Percentiles rank a stretch among this genome's conserved stretches.
Conservation (phyloP, 2,113 vertebrate species). For the Caretta caretta region DNA sequence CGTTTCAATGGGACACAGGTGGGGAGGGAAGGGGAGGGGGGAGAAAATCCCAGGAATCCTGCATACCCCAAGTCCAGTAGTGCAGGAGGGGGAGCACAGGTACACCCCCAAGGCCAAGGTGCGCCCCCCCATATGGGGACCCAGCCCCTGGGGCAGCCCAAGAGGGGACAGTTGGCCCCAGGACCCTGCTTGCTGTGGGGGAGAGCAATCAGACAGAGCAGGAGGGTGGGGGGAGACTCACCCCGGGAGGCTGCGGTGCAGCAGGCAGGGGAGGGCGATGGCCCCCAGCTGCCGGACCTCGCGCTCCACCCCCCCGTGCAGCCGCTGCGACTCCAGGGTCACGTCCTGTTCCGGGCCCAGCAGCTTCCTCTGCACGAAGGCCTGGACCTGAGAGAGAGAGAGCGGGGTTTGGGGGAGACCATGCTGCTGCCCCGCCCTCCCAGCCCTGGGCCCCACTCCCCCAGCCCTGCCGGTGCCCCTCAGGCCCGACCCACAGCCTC, state of each 20-base stretch:
- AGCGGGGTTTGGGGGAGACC: accelerated
- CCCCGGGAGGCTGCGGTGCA: constrained; percentile 75
- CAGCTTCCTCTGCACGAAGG: constrained; percentile 69
- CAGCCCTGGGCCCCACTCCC: no score
- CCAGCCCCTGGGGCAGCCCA: no score
- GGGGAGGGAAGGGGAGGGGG: no score
- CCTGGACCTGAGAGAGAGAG: constrained; percentile 61
- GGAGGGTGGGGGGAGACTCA: constrained; percentile 16
- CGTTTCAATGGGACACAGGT: neutral
- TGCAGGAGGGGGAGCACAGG: no score
- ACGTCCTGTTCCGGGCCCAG: constrained; percentile 65
- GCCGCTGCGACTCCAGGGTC: constrained; percentile 41
- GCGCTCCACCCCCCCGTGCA: constrained; percentile 76
- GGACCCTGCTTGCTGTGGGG: neutral
- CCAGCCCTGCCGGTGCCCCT: neutral
- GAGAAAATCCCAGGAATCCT: neutral
- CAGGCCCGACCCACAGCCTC: no score
- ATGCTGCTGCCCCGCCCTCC: no score
- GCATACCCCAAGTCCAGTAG: neutral
- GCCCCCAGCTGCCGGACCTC: constrained; percentile 74
- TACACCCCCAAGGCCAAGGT: no score
- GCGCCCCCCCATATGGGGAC: no score
- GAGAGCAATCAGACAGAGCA: neutral
- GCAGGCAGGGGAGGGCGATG: constrained; percentile 76
- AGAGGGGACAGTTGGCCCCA: no score